Percentiles rank a stretch among this genome's conserved stretches.
phyloP scores from a whole-genome alignment of 1,140 invertebrate species.

The Thaumetopoea pityocampa region DNA sequence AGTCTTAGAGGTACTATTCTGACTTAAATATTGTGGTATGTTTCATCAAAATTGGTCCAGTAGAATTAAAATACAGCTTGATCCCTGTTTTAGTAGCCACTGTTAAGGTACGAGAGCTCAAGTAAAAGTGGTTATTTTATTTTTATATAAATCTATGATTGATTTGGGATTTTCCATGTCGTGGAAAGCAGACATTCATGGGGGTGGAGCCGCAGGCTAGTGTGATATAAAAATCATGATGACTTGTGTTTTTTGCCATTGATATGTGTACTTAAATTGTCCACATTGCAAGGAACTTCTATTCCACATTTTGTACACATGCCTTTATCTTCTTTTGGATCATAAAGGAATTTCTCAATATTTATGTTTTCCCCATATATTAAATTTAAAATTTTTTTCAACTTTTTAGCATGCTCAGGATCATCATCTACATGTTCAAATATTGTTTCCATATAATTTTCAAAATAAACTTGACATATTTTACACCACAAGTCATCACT shows the following conservation, averaged over 20 bases:
- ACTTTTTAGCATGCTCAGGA: slow-evolving; percentile 22
- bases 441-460: slow-evolving; percentile 35
- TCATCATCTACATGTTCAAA: slow-evolving; percentile 41
- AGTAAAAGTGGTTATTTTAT: too few species aligned
- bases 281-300: slow-evolving; percentile 32
- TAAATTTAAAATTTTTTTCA: slow-evolving; percentile 27
- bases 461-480: slow-evolving; percentile 22
- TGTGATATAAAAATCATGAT: too few species aligned
- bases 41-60: too few species aligned
- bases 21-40: too few species aligned
- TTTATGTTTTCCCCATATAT: slow-evolving; percentile 33
- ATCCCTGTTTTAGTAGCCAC: too few species aligned
- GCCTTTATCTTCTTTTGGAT: slow-evolving; percentile 36
- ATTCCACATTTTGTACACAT: slow-evolving; percentile 31
- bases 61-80: too few species aligned
- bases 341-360: slow-evolving; percentile 36
- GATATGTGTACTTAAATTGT: slow-evolving; percentile 36
- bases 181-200: too few species aligned
- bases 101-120: too few species aligned
- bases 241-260: slow-evolving; percentile 29
- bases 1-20: too few species aligned
- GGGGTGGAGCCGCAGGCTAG: too few species aligned
- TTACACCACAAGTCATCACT: slow-evolving; percentile 38
- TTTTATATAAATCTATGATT: too few species aligned
- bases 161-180: too few species aligned